Conservation (phyloP, 1,140 invertebrate genomes). For the Tetragonula clypearis region DNA sequence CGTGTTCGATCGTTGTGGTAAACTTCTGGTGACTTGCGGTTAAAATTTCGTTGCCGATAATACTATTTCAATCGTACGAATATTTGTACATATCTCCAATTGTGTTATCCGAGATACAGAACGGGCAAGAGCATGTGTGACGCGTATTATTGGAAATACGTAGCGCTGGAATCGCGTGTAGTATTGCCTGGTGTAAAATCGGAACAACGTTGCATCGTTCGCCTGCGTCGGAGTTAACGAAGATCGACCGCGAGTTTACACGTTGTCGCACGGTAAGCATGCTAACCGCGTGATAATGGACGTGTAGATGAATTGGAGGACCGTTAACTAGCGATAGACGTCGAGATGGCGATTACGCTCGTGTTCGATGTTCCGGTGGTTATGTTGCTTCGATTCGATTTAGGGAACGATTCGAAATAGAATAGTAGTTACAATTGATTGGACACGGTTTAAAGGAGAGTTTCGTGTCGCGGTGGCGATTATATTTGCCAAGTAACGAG, state of each 20-base stretch:
- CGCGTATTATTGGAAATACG: background rate
- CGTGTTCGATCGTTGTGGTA: background rate
- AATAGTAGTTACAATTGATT: background rate
- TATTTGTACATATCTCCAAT: no score
- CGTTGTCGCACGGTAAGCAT: background rate
- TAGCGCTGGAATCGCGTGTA: background rate
- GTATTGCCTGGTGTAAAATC: background rate
- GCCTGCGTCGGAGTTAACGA: background rate
- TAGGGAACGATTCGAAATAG: background rate
- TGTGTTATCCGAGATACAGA: background rate
- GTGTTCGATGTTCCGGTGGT: background rate
- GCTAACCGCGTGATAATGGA: conserved; percentile 15
- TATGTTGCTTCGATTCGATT: background rate
- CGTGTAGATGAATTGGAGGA: background rate
- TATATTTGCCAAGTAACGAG: background rate
- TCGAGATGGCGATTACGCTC: background rate
- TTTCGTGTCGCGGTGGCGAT: background rate
- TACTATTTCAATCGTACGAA: background rate
- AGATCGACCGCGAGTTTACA: background rate
- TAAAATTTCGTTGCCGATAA: background rate
- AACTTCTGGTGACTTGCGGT: background rate
- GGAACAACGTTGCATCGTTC: background rate
- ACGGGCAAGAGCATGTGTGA: background rate
- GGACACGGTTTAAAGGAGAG: background rate
- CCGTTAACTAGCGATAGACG: background rate